Evolutionary conservation across 1,140 invertebrate species (phyloP).

Genomic region (Reticulitermes speratus): DNA sequence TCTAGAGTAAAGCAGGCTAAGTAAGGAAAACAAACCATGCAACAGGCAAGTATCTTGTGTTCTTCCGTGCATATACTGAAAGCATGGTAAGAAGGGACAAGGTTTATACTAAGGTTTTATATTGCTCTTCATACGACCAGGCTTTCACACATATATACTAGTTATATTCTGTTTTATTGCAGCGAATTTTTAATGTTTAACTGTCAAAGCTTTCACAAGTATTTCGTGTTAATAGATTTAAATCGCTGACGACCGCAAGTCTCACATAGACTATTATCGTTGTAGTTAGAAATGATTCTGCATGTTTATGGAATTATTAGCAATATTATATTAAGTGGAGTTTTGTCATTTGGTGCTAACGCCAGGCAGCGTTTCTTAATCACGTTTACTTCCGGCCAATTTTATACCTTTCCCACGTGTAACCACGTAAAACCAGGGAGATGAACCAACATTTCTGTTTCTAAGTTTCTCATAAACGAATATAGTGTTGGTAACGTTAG

Average conservation of each 20-base stretch:
- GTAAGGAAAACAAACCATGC: background rate
- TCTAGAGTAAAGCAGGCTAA: background rate
- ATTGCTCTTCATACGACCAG: constrained; percentile 9
- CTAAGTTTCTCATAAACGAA: constrained; percentile 19
- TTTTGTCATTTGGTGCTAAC: background rate
- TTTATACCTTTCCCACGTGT: constrained; percentile 18
- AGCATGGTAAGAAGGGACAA: background rate
- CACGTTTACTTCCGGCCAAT: background rate
- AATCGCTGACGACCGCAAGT: background rate
- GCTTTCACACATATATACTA: background rate
- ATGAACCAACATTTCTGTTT: constrained; percentile 4
- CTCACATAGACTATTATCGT: too few species aligned
- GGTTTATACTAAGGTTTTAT: constrained; percentile 5
- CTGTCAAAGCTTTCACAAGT: background rate
- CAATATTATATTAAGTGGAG: background rate
- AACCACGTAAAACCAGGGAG: constrained; percentile 4
- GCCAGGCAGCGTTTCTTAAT: background rate
- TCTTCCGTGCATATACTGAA: constrained; percentile 1
- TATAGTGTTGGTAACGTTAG: background rate
- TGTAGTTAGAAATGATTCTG: background rate
- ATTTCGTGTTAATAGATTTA: background rate
- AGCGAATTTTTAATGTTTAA: background rate
- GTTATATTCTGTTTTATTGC: background rate
- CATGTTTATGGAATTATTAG: constrained; percentile 12
- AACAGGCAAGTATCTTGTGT: background rate